Base-by-base conservation (phyloP, 1,140 invertebrate species). In the Musca vetustissima region DNA sequence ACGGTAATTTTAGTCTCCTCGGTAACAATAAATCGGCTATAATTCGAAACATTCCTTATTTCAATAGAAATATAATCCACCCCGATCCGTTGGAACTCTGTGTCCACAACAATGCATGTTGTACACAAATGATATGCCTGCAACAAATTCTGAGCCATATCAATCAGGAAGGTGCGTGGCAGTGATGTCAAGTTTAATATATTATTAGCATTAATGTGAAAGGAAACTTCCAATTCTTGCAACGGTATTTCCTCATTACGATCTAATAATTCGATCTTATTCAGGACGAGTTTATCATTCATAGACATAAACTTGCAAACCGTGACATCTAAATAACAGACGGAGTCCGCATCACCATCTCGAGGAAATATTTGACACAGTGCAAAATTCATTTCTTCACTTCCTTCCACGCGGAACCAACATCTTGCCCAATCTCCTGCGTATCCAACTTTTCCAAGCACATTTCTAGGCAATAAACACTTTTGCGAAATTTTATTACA, bases 271-370 rank as follows among this genome's bases (percentile, higher is more conserved):
- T 59, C 24, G 19, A 64, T 9, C 1, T 48, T n/a, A 0, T 55
- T 1, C 21, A 70, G 14, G 1, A 8, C 21, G 1, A 43, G 1
- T 19, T 66, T 53, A 19, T 25, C 43, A 50, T 11, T 32, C 9
- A 1, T 71, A 72, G 6, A 11, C 36, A 43, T 24, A 6, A 25
- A 8, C 4, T 76, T 74, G 1, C 69, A 53, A 2, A 80, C 78
- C 14, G 53, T n/a, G n/a, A 59, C 52, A 21, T 80, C 78, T 22
- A 80, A 73, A 69, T 74, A 73, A 72, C 76, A 78, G 28, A 69
- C 73, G 47, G 73, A 72, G 14, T 59, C 55, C 1, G 14, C 7
- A 3, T 67, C 71, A 13, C 68, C 71, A 1, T 36, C 48, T n/a
- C 75, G 72, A 14, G 53, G 25, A 24, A 22, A 43, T 28, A 77